These are phyloP conservation scores for Coilia nasus DNA, from an alignment of 2,797 vertebrate species.

Conservation along the genomic window DNA sequence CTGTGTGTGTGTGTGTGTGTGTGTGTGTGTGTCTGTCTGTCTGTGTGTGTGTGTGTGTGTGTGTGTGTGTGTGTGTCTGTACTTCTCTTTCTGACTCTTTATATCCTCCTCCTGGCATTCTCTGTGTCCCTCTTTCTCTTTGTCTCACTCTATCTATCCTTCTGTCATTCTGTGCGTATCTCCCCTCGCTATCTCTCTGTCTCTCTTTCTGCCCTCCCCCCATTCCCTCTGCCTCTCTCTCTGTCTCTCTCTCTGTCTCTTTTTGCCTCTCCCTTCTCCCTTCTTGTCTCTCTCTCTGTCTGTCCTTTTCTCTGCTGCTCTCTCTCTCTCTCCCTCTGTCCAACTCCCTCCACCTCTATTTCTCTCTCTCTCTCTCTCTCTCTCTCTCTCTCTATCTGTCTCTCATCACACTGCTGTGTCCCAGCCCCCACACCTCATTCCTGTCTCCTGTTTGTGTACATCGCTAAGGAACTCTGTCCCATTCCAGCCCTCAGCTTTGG, in stretches of 20 bases:
- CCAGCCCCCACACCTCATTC: neutral
- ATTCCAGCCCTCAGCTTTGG: slow-evolving; percentile 6
- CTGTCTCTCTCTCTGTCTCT: neutral
- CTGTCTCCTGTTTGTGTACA: slow-evolving; percentile 21
- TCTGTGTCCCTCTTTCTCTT: no score
- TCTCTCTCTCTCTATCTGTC: neutral
- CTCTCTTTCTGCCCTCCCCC: neutral
- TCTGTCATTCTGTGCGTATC: no score
- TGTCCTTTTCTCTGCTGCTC: neutral
- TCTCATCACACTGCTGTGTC: neutral
- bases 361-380: neutral
- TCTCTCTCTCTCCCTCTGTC: neutral
- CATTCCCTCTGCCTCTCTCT: neutral
- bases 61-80: no score
- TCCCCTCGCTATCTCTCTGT: neutral
- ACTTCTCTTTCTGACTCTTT: no score
- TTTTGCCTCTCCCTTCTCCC: no score
- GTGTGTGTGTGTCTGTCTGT: no score
- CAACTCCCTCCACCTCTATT: neutral
- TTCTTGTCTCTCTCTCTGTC: neutral
- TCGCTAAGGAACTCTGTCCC: slow-evolving; percentile 18
- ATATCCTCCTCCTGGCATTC: no score
- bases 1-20: no score
- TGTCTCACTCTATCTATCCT: no score
- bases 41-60: no score